phyloP scores from a whole-genome alignment of 1,140 invertebrate species.

The Hetaerina americana region DNA sequence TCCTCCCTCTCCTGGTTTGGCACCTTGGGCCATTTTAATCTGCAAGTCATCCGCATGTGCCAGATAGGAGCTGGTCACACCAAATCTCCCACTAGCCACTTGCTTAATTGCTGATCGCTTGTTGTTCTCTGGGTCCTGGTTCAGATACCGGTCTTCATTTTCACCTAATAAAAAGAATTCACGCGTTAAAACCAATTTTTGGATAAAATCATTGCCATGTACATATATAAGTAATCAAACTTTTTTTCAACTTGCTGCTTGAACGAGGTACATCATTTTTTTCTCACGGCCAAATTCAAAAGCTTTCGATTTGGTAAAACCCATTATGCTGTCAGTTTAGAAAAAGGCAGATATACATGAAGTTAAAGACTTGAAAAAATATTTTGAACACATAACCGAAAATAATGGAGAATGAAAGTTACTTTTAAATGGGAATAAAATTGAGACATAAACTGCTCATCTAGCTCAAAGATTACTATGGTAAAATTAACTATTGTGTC shows the following conservation, averaged over 20 bases:
- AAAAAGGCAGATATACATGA: no score
- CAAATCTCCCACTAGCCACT: constrained; percentile 95
- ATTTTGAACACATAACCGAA: no score
- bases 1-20: constrained; percentile 91
- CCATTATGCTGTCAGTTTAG: no score
- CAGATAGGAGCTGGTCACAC: constrained; percentile 92
- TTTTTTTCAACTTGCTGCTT: not conserved
- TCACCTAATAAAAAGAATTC: constrained; percentile 37
- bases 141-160: constrained; percentile 73
- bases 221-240: not conserved
- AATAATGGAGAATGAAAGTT: no score
- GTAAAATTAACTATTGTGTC: no score
- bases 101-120: constrained; percentile 73
- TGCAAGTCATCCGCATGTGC: constrained; percentile 93
- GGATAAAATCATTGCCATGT: not conserved
- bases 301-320: no score
- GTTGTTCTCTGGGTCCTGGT: constrained; percentile 66
- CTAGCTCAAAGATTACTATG: no score
- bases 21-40: constrained; percentile 98
- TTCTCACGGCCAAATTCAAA: no score
- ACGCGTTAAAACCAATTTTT: not conserved
- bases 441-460: no score
- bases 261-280: not conserved
- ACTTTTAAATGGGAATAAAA: no score
- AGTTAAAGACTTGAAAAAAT: no score